Evolutionary conservation across 2,113 vertebrate genomes (phyloP).

Genomic region (Neodon shergylaensis): DNA sequence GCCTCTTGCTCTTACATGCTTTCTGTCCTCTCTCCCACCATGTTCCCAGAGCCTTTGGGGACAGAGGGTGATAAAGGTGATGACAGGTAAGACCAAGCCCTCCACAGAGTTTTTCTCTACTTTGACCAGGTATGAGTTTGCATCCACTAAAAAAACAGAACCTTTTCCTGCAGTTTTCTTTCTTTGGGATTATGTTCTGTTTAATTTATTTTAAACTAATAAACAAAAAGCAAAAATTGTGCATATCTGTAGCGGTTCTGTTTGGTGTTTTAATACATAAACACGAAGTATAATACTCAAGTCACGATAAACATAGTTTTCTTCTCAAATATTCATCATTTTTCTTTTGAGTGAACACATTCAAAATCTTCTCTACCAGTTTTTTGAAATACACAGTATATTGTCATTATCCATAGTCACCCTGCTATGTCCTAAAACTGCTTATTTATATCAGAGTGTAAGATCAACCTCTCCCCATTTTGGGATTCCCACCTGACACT

Average conservation of each 20-base stretch:
- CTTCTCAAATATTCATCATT: neutral
- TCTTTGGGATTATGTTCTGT: neutral
- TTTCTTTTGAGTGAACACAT: neutral
- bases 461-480: neutral
- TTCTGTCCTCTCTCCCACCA: neutral
- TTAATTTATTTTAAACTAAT: neutral
- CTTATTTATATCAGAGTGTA: neutral
- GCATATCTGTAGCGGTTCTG: neutral
- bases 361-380: neutral
- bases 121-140: neutral
- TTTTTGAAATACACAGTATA: neutral
- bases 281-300: neutral
- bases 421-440: neutral
- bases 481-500: too few species aligned
- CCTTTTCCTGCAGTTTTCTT: neutral
- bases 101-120: too few species aligned
- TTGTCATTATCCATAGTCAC: neutral
- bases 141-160: neutral
- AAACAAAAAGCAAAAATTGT: neutral
- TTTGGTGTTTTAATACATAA: neutral
- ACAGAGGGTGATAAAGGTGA: neutral
- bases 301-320: neutral
- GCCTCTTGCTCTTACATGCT: neutral
- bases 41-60: neutral
- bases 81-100: too few species aligned